Percentiles rank a stretch among this genome's conserved stretches.
Conservation (phyloP, 2,113 vertebrate species). For the Ceyx margarethae region DNA sequence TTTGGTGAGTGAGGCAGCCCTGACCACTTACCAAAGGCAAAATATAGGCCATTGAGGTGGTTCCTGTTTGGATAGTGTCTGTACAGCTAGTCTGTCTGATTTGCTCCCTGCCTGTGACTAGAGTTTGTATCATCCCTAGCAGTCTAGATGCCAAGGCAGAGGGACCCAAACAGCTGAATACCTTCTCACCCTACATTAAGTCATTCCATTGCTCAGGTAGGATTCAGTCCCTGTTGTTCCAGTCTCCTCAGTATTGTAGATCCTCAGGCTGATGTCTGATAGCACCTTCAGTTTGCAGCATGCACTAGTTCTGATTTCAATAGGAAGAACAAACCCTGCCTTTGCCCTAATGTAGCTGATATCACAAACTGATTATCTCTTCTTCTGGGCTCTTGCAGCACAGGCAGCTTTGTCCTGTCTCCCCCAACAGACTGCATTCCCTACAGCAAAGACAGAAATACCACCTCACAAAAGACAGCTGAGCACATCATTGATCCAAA, state of each 20-base stretch:
- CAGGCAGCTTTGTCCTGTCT: background rate
- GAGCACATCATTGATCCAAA: background rate
- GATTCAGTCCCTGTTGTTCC: background rate
- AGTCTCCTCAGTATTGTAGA: background rate
- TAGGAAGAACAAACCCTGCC: background rate
- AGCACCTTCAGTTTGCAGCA: background rate
- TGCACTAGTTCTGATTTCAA: background rate
- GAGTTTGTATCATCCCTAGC: background rate
- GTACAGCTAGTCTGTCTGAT: background rate
- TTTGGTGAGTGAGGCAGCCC: background rate
- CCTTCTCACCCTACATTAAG: background rate
- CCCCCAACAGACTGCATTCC: background rate
- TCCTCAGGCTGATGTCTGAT: background rate
- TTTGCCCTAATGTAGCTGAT: background rate
- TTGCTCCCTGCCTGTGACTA: background rate
- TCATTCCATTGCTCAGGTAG: background rate
- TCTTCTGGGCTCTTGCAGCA: background rate
- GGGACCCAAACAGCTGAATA: background rate
- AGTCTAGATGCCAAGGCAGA: background rate
- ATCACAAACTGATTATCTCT: background rate
- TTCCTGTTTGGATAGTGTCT: background rate
- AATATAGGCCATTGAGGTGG: background rate
- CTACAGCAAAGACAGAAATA: background rate
- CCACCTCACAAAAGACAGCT: background rate
- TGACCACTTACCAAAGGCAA: background rate